Base-by-base conservation (phyloP, 1,140 invertebrate species). In the Carposina sasakii region DNA sequence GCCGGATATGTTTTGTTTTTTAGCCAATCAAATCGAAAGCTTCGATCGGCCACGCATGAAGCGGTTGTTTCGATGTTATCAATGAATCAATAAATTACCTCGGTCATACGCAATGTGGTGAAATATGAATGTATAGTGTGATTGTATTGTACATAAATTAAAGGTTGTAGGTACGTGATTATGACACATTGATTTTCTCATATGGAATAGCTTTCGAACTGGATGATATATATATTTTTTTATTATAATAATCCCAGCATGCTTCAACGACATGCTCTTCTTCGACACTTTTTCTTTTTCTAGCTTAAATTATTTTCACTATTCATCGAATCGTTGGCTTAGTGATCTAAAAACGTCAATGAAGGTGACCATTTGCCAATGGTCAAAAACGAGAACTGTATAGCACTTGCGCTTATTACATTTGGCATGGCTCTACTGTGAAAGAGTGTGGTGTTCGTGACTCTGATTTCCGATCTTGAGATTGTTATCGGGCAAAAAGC, bases 331-430 rank as follows among this genome's bases (percentile, higher is more conserved):
- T 23, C 24, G 48, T 53, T 69, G 63, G 68, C 61, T 69, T 57
- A 65, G 58, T 63, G 61, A 71, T 67, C 63, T 58, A 46, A 63
- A 63, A 60, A 72, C 43, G 58, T 58, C 48, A 34, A 54, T 24
- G 45, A 47, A 52, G 43, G 55, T 54, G 54, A 49, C 39, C 54
- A 58, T 48, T 63, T 56, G n/a, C n/a, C n/a, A n/a, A n/a, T n/a
- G n/a, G n/a, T n/a, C n/a, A n/a, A n/a, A n/a, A n/a, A n/a, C n/a
- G n/a, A n/a, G n/a, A n/a, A n/a, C n/a, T n/a, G n/a, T n/a, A n/a
- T n/a, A n/a, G n/a, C n/a, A n/a, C n/a, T n/a, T n/a, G n/a, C n/a
- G 54, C 60, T 71, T 67, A 69, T 67, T 66, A 60, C 48, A 69
- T 72, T 65, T 52, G 49, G 57, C 52, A 63, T 57, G 61, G 52